Base-by-base conservation (phyloP, 1,140 invertebrate species). In the Hydropsyche tenuis region DNA sequence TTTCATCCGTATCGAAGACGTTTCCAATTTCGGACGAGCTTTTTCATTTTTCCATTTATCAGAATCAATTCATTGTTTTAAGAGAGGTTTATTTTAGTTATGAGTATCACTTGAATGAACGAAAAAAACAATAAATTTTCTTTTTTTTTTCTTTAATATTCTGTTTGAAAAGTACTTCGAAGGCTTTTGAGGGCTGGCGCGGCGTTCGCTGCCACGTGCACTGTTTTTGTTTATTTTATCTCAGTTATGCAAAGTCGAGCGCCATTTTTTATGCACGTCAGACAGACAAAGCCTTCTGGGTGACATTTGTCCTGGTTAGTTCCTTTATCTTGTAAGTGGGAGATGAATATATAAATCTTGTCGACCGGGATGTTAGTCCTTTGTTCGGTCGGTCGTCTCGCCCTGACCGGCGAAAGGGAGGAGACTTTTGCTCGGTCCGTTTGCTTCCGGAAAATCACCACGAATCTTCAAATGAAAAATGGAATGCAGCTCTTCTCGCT, bases 221-320 rank as follows among this genome's bases (percentile, higher is more conserved):
- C 14, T 9, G n/a, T 60, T 60, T 42, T 16, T 68, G 71, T 73
- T 73, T 73, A 66, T 73, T 73, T 65, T 73, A 73, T 73, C 71
- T 66, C 45, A 73, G 71, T 73, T 73, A 73, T 73, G 71, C 71
- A 73, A 73, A 73, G 18, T 64, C 63, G 43, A 60, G 42, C 63
- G 71, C 71, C 42, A 73, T 73, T 73, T 73, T 73, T 73, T 73
- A 65, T 37, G 62, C 45, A 20, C 27, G 63, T 45, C 63, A 73
- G 72, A 56, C 72, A 70, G 68, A 70, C 68, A 70, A 51, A 73
- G 72, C 64, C 65, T 66, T 56, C 72, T 62, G 72, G 72, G 63
- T 73, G 72, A 73, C 65, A 73, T 73, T 73, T 73, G 72, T 73
- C 72, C 72, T 66, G 72, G 72, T 73, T 73, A 73, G 72, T 73